Base-by-base conservation (phyloP, 35 echinoderm and acorn worm species). In the Apostichopus parvimensis region DNA sequence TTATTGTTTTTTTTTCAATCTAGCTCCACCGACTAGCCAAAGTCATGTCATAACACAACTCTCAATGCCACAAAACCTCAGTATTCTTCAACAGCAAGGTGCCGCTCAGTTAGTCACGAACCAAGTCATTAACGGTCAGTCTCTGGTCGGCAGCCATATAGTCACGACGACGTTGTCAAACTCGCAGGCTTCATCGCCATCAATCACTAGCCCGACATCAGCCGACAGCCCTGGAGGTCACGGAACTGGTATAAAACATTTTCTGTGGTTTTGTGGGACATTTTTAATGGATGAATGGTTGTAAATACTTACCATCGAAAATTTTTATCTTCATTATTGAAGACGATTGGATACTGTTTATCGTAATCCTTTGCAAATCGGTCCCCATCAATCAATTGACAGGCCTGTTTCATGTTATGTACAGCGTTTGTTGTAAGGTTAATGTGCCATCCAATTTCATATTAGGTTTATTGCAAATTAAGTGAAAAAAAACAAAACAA, bases 51-150 rank as follows among this genome's bases (percentile, higher is more conserved):
- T 82, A 17, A 82, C 79, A 34, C 79, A 82, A 82, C 79, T 82
- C 79, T 82, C 79, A 34, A 82, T 82, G 79, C 79, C 79, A 82
- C 79, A 82, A 55, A 82, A 82, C 79, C 79, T 82, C 79, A 82
- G 79, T 82, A 45, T 82, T 18, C 79, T 82, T 3, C 79, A 82
- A 13, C 79, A 82, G 45, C 79, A 82, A 56, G 45, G 79, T 82
- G 79, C 79, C 6, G 79, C 79, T 82, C 79, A 82, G 14, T 56
- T 82, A 17, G 79, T 82, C 79, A 82, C 79, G 53, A 82, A 82
- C 55, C 79, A 82, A 82, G 79, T 82, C 45, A 82, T 82, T 34
- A 82, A 82, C 45, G 79, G 79, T 56, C 79, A 84, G 81, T 58
- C 81, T 9, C 21, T 84, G n/a, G 81, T 84, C 57, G 81, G 81